These are phyloP conservation scores for Cremastinae sp. DNA, from an alignment of 2,888 invertebrate species.

Conservation along the genomic window DNA sequence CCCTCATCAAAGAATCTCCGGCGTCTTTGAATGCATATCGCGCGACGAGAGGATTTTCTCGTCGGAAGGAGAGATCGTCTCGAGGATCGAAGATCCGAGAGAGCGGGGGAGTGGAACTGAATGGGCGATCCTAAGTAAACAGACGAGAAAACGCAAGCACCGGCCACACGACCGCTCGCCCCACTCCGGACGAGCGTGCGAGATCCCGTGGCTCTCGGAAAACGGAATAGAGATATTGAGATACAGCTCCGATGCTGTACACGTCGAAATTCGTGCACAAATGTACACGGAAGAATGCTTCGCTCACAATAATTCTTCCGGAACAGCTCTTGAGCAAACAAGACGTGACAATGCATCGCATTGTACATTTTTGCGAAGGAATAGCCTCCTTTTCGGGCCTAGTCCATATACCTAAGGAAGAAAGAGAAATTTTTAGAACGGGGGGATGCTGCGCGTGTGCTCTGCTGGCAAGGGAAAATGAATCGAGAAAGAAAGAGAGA, in stretches of 20 bases:
- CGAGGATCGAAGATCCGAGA: slow-evolving; percentile 66
- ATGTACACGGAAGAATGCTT: slow-evolving; percentile 38
- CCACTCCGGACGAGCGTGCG: slow-evolving; percentile 27
- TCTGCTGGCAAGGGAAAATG: slow-evolving; percentile 39
- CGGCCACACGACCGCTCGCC: slow-evolving; percentile 75
- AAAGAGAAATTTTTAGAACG: slow-evolving; percentile 19
- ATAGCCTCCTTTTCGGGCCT: slow-evolving; percentile 40
- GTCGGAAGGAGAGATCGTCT: slow-evolving; percentile 30
- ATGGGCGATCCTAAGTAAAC: slow-evolving; percentile 78
- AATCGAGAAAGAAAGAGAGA: slow-evolving; percentile 58
- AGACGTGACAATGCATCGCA: slow-evolving; percentile 67
- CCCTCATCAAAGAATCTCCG: slow-evolving; percentile 22
- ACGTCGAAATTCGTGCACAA: not conserved
- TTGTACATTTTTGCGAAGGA: slow-evolving; percentile 53
- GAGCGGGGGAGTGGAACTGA: slow-evolving; percentile 57
- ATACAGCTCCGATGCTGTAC: not conserved
- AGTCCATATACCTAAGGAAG: slow-evolving; percentile 8
- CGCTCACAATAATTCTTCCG: slow-evolving; percentile 61
- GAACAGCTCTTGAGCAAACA: slow-evolving; percentile 74
- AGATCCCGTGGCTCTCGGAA: slow-evolving; percentile 4
- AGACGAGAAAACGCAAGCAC: slow-evolving; percentile 60
- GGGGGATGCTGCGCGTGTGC: slow-evolving; percentile 26
- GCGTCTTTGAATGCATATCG: slow-evolving; percentile 59
- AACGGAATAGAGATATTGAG: not conserved
- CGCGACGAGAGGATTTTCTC: slow-evolving; percentile 49